Conservation (phyloP, 2,888 invertebrate genomes). For the Sarcophaga subvicina region DNA sequence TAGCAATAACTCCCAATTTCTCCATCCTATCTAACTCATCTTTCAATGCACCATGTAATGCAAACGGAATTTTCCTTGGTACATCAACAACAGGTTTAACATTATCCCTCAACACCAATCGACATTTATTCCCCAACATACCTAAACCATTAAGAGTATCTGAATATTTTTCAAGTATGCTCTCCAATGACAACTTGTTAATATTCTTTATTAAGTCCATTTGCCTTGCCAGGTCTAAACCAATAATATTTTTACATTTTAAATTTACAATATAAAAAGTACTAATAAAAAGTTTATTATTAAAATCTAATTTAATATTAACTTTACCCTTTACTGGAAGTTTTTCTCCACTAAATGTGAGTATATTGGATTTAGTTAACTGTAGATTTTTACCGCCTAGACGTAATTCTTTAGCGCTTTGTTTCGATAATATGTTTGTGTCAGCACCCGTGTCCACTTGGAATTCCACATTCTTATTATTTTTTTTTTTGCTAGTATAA, state of each 20-base stretch:
- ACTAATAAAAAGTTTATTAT: constrained; percentile 24
- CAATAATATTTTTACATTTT: constrained; percentile 7
- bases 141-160: constrained; percentile 55
- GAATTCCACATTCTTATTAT: background rate
- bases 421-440: background rate
- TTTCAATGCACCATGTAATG: constrained; percentile 43
- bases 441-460: constrained; percentile 4
- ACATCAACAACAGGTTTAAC: constrained; percentile 26
- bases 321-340: constrained; percentile 33
- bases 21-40: constrained; percentile 51
- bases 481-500: background rate
- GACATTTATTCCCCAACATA: constrained; percentile 41
- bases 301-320: constrained; percentile 19
- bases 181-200: constrained; percentile 26
- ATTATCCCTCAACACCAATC: constrained; percentile 37
- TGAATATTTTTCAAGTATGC: constrained; percentile 44
- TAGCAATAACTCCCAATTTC: constrained; percentile 21
- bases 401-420: background rate
- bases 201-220: constrained; percentile 37
- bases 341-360: constrained; percentile 53
- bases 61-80: constrained; percentile 55
- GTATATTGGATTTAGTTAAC: background rate
- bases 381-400: constrained; percentile 28
- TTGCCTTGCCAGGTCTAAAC: constrained; percentile 18
- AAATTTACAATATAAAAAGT: constrained; percentile 47